phyloP scores from a whole-genome alignment of 2,888 invertebrate genomes.

The Clivina fossor region DNA sequence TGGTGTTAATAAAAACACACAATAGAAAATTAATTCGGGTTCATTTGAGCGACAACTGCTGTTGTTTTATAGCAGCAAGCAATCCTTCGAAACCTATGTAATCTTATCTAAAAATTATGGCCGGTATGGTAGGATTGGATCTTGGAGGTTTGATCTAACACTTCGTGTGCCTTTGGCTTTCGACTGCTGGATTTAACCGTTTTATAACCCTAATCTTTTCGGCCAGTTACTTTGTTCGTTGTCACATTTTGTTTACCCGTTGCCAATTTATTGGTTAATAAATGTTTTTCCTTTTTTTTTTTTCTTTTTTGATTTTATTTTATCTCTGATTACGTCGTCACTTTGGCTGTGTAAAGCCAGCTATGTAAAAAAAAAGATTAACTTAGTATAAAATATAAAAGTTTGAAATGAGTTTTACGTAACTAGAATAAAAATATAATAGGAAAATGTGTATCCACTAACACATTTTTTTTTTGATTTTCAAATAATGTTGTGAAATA shows the following conservation, averaged over 20 bases:
- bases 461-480: too few species aligned
- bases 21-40: neutral
- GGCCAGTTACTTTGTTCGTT: slow-evolving; percentile 8
- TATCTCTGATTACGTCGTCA: slow-evolving; percentile 21
- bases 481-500: too few species aligned
- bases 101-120: slow-evolving; percentile 29
- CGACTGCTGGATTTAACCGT: slow-evolving; percentile 18
- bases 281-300: slow-evolving; percentile 25
- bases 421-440: too few species aligned
- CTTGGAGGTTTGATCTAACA: slow-evolving; percentile 16
- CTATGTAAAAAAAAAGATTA: too few species aligned
- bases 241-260: slow-evolving; percentile 26
- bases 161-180: slow-evolving; percentile 2
- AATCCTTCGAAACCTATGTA: slow-evolving; percentile 17
- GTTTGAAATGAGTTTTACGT: too few species aligned
- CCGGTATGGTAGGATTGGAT: slow-evolving; percentile 15
- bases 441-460: too few species aligned
- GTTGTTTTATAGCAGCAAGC: slow-evolving; percentile 1
- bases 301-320: slow-evolving; percentile 11
- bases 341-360: too few species aligned
- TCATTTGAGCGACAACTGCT: neutral
- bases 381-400: too few species aligned
- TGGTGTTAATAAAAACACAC: too few species aligned
- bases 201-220: slow-evolving; percentile 21
- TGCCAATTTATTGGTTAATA: slow-evolving; percentile 30